phyloP scores from a whole-genome alignment of 2,888 invertebrate species.

The Melieria omissa region DNA sequence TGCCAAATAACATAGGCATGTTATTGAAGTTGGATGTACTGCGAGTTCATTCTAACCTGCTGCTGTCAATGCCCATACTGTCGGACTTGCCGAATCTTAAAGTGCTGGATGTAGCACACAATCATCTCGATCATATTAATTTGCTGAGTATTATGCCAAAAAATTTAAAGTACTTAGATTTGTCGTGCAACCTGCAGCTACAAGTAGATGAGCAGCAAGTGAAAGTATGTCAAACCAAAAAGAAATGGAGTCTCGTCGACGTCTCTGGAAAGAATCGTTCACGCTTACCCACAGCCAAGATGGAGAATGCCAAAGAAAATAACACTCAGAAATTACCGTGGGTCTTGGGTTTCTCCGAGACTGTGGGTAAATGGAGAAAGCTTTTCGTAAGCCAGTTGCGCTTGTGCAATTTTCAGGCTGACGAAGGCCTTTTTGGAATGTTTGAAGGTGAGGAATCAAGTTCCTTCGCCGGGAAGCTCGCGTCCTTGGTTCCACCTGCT shows the following conservation, averaged over 20 bases:
- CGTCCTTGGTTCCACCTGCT: conserved; percentile 80
- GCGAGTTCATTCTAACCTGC: conserved; percentile 83
- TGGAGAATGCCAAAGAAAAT: conserved; percentile 68
- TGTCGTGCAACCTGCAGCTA: conserved; percentile 84
- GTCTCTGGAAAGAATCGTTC: conserved; percentile 83
- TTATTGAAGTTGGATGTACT: conserved; percentile 79
- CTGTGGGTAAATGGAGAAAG: conserved; percentile 78
- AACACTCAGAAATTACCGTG: conserved; percentile 77
- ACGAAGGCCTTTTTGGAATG: conserved; percentile 82
- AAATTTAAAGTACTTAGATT: conserved; percentile 84
- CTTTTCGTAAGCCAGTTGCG: conserved; percentile 83
- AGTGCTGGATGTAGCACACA: conserved; percentile 86
- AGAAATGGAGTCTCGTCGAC: conserved; percentile 85
- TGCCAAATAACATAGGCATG: conserved; percentile 81
- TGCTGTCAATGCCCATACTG: conserved; percentile 80
- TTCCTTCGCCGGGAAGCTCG: conserved; percentile 73
- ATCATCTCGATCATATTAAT: conserved; percentile 84
- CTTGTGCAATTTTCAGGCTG: conserved; percentile 78
- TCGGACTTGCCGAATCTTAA: conserved; percentile 79
- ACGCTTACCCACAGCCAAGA: conserved; percentile 71
- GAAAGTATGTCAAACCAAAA: conserved; percentile 80
- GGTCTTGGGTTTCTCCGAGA: conserved; percentile 87
- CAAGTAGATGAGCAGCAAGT: conserved; percentile 87
- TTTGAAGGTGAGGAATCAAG: conserved; percentile 83
- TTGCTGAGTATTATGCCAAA: conserved; percentile 80